phyloP scores from a whole-genome alignment of 30 jellyfish, hydroid and myxozoan species.

The Cassiopea andromeda region DNA sequence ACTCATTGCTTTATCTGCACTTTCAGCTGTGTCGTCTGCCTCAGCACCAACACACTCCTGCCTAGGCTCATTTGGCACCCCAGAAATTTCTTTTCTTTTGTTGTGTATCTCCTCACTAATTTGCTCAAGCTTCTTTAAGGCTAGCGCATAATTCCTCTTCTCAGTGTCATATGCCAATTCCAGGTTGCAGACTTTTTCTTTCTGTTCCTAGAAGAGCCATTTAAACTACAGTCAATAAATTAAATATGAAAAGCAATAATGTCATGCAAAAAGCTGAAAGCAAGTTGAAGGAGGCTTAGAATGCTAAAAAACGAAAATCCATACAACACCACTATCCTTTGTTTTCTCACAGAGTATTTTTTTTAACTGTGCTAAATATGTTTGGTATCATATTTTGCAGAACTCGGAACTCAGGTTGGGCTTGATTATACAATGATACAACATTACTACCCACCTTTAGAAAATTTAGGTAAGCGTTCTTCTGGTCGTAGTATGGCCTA shows the following conservation, averaged over 20 bases:
- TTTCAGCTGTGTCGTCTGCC: slow-evolving; percentile 38
- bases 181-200: slow-evolving; percentile 72
- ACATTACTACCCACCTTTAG: slow-evolving; percentile 49
- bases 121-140: slow-evolving; percentile 77
- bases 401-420: too few relatives aligned
- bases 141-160: slow-evolving; percentile 75
- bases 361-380: too few relatives aligned
- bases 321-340: too few relatives aligned
- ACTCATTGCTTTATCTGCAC: slow-evolving; percentile 36
- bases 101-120: slow-evolving; percentile 94
- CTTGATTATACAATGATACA: background rate
- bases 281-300: too few relatives aligned
- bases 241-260: too few relatives aligned
- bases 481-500: slow-evolving; percentile 87
- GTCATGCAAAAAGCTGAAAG: too few relatives aligned
- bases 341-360: too few relatives aligned
- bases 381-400: too few relatives aligned
- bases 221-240: background rate
- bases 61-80: slow-evolving; percentile 64
- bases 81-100: slow-evolving; percentile 50
- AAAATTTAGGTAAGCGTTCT: slow-evolving; percentile 57
- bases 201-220: slow-evolving; percentile 71
- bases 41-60: slow-evolving; percentile 95
- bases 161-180: slow-evolving; percentile 78
- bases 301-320: too few relatives aligned